Evolutionary conservation across 2,113 vertebrate genomes (phyloP), one percentile per base, ranked within the genome.

Genomic region (Charina bottae): DNA sequence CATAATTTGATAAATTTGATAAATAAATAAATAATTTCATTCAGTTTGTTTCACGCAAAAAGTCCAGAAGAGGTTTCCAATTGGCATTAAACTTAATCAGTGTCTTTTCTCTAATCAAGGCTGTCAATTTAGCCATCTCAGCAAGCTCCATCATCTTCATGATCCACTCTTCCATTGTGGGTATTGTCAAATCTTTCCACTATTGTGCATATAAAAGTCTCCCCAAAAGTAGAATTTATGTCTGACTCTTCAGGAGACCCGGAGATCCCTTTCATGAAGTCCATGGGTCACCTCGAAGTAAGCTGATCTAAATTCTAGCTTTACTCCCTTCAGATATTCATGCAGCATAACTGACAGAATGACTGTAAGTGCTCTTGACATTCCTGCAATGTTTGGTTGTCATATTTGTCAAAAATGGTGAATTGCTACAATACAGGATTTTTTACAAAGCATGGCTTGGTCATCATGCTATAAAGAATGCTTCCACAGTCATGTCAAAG

Each of bases 401-500:
- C 17, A 37, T 59, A 93, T 94, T 95, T 88, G 94, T 91, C 89
- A 93, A 90, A 53, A 90, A 94, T 92, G 91, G 89, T 87, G 95
- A 95, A 93, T 49, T 49, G 49, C 49, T 49, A 88, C 90, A 93
- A 92, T 55, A 28, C 37, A 72, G 49, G 54, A 55, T 15, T 93
- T 90, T 93, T 93, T 85, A 92, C 90, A 92, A 92, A 93, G 83
- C 49, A 15, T 88, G 24, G 55, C 13, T 91, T 56, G 28, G 56
- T 92, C 92, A 92, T 89, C 46, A 1, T 3, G 13, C 56, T 33
- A 85, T 24, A 26, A 21, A 23, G 46, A 90, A 83, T 89, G 26
- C 23, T 94, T 88, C 87, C 89, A 37, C 28, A 68, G 91, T 49
- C 49, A 64, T 56, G n/a, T 60, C 33, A 89, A 24, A 92, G 42